These are phyloP conservation scores for Conus canariensis DNA, from an alignment of 2,888 invertebrate genomes.

Conservation along the genomic window DNA sequence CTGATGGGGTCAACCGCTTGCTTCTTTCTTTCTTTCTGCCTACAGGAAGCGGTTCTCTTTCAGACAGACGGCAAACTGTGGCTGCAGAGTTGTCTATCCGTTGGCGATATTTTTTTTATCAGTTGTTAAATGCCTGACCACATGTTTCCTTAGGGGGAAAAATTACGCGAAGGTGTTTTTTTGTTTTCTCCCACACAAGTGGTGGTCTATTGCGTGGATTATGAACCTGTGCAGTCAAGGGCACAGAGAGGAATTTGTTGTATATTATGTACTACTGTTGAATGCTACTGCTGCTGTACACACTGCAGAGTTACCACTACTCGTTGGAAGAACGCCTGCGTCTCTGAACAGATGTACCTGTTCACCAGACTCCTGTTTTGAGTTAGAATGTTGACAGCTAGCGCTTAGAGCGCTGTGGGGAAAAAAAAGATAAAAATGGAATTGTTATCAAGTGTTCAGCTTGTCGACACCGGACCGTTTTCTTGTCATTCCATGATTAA, in stretches of 20 bases:
- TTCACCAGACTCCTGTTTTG: not conserved
- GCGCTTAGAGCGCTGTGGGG: too few species aligned
- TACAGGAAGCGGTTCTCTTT: too few species aligned
- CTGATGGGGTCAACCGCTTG: not conserved
- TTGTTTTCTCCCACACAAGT: too few species aligned
- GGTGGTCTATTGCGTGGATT: not conserved
- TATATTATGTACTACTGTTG: not conserved
- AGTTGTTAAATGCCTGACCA: conserved; percentile 13
- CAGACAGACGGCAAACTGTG: too few species aligned
- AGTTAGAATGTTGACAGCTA: too few species aligned
- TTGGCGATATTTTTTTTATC: not conserved
- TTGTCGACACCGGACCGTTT: not conserved
- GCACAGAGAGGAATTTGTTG: not conserved
- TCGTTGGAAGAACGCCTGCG: not conserved
- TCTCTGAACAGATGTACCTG: not conserved
- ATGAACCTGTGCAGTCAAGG: not conserved
- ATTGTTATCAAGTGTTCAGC: too few species aligned
- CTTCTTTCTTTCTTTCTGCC: not conserved
- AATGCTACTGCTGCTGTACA: not conserved
- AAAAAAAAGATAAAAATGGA: too few species aligned
- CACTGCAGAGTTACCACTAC: not conserved
- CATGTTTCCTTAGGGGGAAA: not conserved
- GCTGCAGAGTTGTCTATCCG: too few species aligned
- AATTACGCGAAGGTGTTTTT: not conserved
- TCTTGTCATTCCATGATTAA: not conserved